Evolutionary conservation across 2,888 invertebrate genomes (phyloP), one percentile per base, ranked within the genome.

Genomic region (Cremastinae sp.): DNA sequence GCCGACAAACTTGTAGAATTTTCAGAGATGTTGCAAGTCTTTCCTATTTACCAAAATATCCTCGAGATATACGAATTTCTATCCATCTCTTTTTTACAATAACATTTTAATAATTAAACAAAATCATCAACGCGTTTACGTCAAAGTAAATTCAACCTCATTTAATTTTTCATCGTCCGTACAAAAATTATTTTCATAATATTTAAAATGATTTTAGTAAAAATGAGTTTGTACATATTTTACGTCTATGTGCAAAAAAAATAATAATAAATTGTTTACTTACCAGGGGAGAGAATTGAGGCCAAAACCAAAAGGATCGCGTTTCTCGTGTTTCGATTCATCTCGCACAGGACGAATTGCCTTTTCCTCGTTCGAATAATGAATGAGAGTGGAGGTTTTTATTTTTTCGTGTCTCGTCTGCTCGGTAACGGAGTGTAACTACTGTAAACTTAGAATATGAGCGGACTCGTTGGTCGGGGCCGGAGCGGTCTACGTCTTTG

Each of bases 341-440:
- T 80, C 66, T 70, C 66, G 59, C 43, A 39, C 7, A 5, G 43
- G 41, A 22, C 20, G 39, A n/a, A 22, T 20, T 18, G 18, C 9
- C 10, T 49, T 20, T 49, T 51, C 56, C 8, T 53, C 10, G 22
- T 39, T n/a, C 53, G 20, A 43, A 56, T 39, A 71, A 75, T 62
- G 45, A 79, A 75, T 75, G 76, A 28, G 28, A 28, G 28, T 5
- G 28, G 5, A 5, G 28, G 2, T 2, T 28, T 28, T 28, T 28
- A 28, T 77, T 81, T 74, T 77, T 79, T 81, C 78, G 79, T 78
- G 77, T 81, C 81, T 72, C 69, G 76, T 80, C 81, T 82, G 81
- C 84, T 85, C 82, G 83, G 80, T 83, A 81, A 81, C 83, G 79
- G 81, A 83, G 85, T 85, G 85, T 85, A 84, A 87, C 87, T 87